Conservation (phyloP, 2,888 invertebrate genomes). For the Cryptocephalus primarius region DNA sequence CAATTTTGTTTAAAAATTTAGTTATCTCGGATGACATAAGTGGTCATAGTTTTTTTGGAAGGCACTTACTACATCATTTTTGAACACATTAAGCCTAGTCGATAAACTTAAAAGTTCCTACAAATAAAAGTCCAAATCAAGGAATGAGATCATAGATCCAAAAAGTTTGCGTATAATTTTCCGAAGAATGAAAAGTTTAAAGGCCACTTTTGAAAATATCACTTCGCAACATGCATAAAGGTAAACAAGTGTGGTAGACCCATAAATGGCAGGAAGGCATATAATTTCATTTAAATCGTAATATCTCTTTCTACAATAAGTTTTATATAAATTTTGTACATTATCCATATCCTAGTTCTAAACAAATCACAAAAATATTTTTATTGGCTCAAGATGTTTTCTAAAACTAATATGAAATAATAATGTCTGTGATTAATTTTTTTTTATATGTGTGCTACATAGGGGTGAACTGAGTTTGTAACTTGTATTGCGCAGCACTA, state of each 20-base stretch:
- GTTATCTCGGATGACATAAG: constrained; percentile 37
- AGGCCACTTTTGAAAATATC: constrained; percentile 40
- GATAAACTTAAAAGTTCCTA: constrained; percentile 27
- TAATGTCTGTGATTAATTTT: constrained; percentile 21
- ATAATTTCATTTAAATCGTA: constrained; percentile 37
- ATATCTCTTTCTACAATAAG: constrained; percentile 38
- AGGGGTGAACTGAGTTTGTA: constrained; percentile 22
- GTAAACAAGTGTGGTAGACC: constrained; percentile 43
- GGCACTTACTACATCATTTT: constrained; percentile 71
- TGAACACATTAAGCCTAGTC: constrained; percentile 67
- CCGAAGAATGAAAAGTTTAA: constrained; percentile 22
- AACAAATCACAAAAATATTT: constrained; percentile 44
- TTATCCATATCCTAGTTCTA: constrained; percentile 38
- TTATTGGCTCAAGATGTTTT: constrained; percentile 33
- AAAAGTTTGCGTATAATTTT: neutral
- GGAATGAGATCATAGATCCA: neutral
- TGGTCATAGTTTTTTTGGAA: constrained; percentile 58
- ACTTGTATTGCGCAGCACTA: constrained; percentile 22
- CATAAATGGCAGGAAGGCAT: constrained; percentile 53
- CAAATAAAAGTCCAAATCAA: constrained; percentile 5
- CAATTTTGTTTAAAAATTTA: constrained; percentile 34
- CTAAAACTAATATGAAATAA: constrained; percentile 24
- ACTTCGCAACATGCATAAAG: constrained; percentile 34
- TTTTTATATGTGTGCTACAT: constrained; percentile 28
- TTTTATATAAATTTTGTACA: constrained; percentile 44